These are phyloP conservation scores for Macrostomum lignano DNA, from an alignment of 1,140 invertebrate genomes.

Conservation along the genomic window DNA sequence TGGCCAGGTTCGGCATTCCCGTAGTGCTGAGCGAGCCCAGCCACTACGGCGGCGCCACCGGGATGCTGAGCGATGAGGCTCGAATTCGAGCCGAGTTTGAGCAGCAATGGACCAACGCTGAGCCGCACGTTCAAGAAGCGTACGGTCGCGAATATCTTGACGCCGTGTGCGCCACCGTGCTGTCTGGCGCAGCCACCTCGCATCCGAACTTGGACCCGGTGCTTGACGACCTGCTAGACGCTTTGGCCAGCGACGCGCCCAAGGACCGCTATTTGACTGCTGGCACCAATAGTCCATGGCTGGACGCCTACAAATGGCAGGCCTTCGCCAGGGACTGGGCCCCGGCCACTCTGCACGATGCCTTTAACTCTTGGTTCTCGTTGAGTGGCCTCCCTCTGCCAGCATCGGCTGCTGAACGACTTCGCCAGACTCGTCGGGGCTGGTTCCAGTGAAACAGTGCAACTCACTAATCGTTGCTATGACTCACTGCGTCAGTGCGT, in stretches of 20 bases:
- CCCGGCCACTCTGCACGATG: too few species aligned
- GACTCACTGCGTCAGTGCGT: too few species aligned
- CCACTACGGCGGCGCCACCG: slow-evolving; percentile 22
- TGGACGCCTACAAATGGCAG: slow-evolving; percentile 12
- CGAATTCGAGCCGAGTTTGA: slow-evolving; percentile 3
- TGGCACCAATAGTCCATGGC: slow-evolving; percentile 11
- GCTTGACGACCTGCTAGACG: slow-evolving; percentile 11
- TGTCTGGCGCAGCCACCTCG: slow-evolving; percentile 7
- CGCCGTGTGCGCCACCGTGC: slow-evolving; percentile 7
- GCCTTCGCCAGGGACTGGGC: too few species aligned
- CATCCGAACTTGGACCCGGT: slow-evolving; percentile 10
- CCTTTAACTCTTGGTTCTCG: too few species aligned
- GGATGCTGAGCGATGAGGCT: neutral
- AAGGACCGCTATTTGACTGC: slow-evolving; percentile 11
- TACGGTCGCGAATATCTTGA: slow-evolving; percentile 13
- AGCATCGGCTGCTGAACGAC: too few species aligned
- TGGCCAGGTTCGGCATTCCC: slow-evolving; percentile 19
- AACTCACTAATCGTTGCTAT: too few species aligned
- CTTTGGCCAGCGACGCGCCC: slow-evolving; percentile 9
- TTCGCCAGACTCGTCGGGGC: too few species aligned
- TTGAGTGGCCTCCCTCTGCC: too few species aligned
- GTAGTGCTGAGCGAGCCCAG: slow-evolving; percentile 24
- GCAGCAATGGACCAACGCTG: slow-evolving; percentile 9
- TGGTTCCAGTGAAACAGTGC: too few species aligned
- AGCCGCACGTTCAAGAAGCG: slow-evolving; percentile 8